Percentiles rank a stretch among this genome's conserved stretches.
Evolutionary conservation across 1,140 invertebrate species (phyloP).

Genomic region (Chrysomallon squamiferum): DNA sequence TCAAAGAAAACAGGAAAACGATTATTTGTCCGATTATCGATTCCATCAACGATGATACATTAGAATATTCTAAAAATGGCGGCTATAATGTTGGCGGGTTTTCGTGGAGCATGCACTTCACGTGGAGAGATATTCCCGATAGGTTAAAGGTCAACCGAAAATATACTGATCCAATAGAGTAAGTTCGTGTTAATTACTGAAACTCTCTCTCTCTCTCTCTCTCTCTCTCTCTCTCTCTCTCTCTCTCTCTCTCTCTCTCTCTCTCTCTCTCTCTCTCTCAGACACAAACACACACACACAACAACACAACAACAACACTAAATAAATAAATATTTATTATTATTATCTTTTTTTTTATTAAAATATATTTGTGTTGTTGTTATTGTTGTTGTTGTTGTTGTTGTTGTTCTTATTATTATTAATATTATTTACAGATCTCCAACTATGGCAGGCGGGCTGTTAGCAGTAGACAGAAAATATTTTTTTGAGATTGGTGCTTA

Average conservation of each 20-base stretch:
- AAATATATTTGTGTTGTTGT: too few species aligned
- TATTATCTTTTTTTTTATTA: too few species aligned
- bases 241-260: background rate
- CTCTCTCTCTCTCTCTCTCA: background rate
- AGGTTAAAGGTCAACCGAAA: slow-evolving; percentile 87
- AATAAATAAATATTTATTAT: too few species aligned
- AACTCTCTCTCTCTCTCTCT: background rate
- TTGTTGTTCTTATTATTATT: too few species aligned
- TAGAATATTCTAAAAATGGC: slow-evolving; percentile 77
- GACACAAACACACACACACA: background rate
- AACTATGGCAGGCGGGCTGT: slow-evolving; percentile 96
- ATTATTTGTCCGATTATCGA: slow-evolving; percentile 93
- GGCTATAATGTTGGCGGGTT: slow-evolving; percentile 76
- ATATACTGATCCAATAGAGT: slow-evolving; percentile 50
- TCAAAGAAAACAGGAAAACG: slow-evolving; percentile 78
- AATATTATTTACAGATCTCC: slow-evolving; percentile 32
- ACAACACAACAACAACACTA: too few species aligned
- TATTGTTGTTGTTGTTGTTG: too few species aligned
- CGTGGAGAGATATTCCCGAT: slow-evolving; percentile 89
- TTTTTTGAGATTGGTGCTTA: slow-evolving; percentile 82
- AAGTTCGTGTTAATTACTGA: slow-evolving; percentile 8
- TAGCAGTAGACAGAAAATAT: slow-evolving; percentile 89
- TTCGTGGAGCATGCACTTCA: slow-evolving; percentile 93
- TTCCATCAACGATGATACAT: slow-evolving; percentile 85
- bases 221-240: background rate